Base-by-base conservation (phyloP, 2,113 vertebrate genomes). In the Cygnus atratus region DNA sequence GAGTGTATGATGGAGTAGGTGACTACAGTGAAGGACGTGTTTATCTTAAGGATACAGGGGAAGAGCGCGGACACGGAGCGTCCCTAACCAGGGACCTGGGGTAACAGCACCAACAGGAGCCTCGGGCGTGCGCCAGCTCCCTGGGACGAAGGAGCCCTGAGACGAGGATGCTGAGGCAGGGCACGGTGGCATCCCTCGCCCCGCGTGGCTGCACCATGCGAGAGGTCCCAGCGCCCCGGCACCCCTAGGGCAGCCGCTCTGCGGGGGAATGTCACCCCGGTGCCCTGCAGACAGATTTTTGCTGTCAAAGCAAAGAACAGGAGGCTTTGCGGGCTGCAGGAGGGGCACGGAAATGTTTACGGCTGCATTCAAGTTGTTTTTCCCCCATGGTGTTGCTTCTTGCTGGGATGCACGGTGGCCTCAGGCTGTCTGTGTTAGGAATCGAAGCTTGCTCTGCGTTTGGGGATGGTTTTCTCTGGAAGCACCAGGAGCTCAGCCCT, bases 1-100 rank as follows among this genome's bases (percentile, higher is more conserved):
- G 78, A 94, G 66, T 65, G 72, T 91, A 22, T 95, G 97, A 97
- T 93, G 92, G 91, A 97, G 93, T 61, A 92, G 96, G 94, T 96
- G 96, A 95, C 43, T 77, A 92, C 80, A 76, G 44, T 70, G 87
- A 95, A 95, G 95, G n/a, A 72, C 89, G 21, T 93, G 71, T 95
- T 96, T 95, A 92, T 93, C 87, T 84, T 88, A 88, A 95, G 88
- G 90, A 79, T 95, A 66, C 77, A 63, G 90, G 48, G 58, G 81
- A 55, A 26, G 77, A 90, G 71, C 21, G 4, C 59, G 14, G 57
- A 76, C 52, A 43, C 1, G 6, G 39, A 88, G 61, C 84, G 50
- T 84, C 79, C 9, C 5, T 39, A 75, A 81, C 63, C 25, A 1
- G 83, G 85, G 87, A 70, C 44, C 74, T 57, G 91, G 72, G n/a